Base-by-base conservation (phyloP, 2,113 vertebrate species). In the Paratilapia polleni region DNA sequence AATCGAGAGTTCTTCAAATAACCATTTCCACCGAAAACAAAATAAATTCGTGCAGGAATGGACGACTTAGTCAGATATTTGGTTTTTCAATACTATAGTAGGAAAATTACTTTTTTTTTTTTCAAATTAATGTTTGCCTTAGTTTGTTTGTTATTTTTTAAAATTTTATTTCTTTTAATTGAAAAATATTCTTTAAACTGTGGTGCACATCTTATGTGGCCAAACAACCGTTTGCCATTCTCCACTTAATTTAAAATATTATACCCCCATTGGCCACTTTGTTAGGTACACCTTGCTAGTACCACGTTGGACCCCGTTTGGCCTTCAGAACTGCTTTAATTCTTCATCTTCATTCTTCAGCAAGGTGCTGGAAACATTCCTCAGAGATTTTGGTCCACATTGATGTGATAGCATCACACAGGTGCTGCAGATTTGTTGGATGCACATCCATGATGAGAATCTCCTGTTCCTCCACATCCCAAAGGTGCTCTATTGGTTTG, bases 71-170 rank as follows among this genome's bases (percentile, higher is more conserved):
- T 70, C 11, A 49, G 49, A 70, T 2, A 49, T 49, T 70, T 70
- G 28, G 3, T 70, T 49, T 70, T 49, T 28, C n/a, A 49, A 68
- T 7, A 0, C 0, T 68, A 26, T 4, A 0, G 36, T 24, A 66
- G 36, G 63, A 66, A 66, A 66, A 6, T 2, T 66, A 7, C 41
- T 24, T 43, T 66, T 43, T 66, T 2, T n/a, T n/a, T n/a, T n/a
- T n/a, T n/a, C n/a, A 66, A 66, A 66, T 66, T n/a, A 66, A 66
- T 0, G 63, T 66, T 66, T 3, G 36, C 36, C 1, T 43, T 66
- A 66, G n/a, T n/a, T 36, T 24, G n/a, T 66, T 43, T 17, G 9
- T 66, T 66, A 41, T 66, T 41, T 41, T n/a, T n/a, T n/a, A n/a
- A n/a, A n/a, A 0, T 19, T 66, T 43, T 43, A 1, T 0, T 43